Evolutionary conservation across 92 coral and sea anemone species (phyloP), one percentile per base, ranked within the genome.

Genomic region (Umimayanthus chanpuru): DNA sequence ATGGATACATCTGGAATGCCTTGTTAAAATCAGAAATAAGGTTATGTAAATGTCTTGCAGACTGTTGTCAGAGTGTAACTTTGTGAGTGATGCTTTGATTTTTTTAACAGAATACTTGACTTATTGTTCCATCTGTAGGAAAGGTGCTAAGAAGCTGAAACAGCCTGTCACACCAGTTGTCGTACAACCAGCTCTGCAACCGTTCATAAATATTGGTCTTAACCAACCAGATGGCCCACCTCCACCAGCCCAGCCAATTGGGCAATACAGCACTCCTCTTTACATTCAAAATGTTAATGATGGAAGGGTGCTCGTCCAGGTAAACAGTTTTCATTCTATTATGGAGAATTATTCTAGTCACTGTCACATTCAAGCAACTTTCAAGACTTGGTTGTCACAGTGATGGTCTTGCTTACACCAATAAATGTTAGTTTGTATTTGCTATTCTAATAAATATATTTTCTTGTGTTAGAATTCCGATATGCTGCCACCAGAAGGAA

Each of bases 231-330:
- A 43, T 14, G 23, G 49, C 8, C 44, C 44, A 6, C 71, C 49
- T 11, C 70, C 28, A 26, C 23, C 38, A 26, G 26, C 0, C n/a
- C 18, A 25, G 14, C 68, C 70, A 1, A 14, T 6, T 30, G 70
- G 25, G 16, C 87, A 25, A 14, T 30, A 44, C 29, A 25, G 29
- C 38, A 44, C 56, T 4, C 66, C 40, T 1, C 78, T 49, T 1
- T 23, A 26, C 36, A 26, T 18, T 50, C 87, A 30, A 2, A 41
- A 0, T 20, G 43, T 43, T 28, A 15, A 41, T 28, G 66, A 83
- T 26, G 87, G 87, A 78, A 70, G 30, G 28, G 87, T 83, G 23
- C 56, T 83, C 30, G 21, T 83, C 21, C 77, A 83, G 87, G 87
- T 83, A 83, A 68, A 14, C 30, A 64, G 38, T 7, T 65, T 36